Evolutionary conservation across 2,113 vertebrate genomes (phyloP).

Genomic region (Ophthalmolycus amberensis): DNA sequence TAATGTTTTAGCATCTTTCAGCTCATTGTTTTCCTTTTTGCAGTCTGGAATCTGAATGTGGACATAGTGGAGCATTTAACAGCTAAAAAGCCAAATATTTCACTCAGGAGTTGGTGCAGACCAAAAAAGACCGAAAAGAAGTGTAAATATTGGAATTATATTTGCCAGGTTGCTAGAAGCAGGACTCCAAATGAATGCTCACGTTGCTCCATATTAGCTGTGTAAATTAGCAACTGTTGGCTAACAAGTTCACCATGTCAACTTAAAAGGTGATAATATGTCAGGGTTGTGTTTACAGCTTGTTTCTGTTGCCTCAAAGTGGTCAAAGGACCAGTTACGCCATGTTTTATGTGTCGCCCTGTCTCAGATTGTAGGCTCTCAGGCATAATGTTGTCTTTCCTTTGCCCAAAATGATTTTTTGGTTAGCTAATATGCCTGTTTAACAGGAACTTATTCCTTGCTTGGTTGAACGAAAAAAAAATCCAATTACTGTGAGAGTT

Average conservation of each 20-base stretch:
- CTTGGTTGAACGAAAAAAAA: not conserved
- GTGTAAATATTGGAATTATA: not conserved
- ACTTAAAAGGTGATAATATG: not conserved
- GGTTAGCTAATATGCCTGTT: not conserved
- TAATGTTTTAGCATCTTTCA: not conserved
- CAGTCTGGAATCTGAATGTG: not conserved
- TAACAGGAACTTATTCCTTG: not conserved
- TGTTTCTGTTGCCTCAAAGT: not conserved
- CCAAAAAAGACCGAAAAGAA: not conserved
- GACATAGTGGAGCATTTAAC: not conserved
- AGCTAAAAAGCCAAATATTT: not conserved
- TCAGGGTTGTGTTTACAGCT: not conserved
- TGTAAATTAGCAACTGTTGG: not conserved
- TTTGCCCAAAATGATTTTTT: not conserved
- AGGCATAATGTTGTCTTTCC: not conserved
- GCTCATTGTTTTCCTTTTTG: not conserved
- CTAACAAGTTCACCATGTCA: not conserved
- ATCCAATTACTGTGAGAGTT: not conserved
- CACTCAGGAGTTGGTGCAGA: not conserved
- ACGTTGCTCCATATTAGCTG: not conserved
- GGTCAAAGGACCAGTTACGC: not conserved
- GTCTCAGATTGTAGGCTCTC: not conserved
- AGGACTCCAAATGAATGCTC: not conserved
- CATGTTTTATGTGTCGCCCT: not conserved
- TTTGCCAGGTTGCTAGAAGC: not conserved